Evolutionary conservation across 2,888 invertebrate genomes (phyloP).

Genomic region (Timema cristinae): DNA sequence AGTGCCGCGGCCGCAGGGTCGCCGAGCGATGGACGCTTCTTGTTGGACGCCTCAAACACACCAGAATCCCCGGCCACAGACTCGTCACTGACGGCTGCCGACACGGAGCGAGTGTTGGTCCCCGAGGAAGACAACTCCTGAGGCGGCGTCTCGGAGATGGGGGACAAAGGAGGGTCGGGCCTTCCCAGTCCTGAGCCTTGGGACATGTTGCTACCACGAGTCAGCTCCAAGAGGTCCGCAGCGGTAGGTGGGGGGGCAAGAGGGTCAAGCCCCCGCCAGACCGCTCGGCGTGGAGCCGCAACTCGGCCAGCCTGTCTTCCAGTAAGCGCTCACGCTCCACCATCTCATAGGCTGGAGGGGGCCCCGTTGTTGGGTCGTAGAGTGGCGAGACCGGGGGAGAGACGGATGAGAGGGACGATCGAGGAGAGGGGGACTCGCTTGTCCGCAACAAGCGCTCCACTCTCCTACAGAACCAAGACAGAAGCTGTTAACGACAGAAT

Average conservation of each 20-base stretch:
- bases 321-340: conserved; percentile 49
- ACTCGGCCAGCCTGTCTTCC: conserved; percentile 50
- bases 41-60: conserved; percentile 84
- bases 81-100: conserved; percentile 95
- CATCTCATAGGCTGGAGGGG: conserved; percentile 63
- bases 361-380: conserved; percentile 49
- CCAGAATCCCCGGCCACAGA: conserved; percentile 95
- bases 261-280: too few relatives aligned
- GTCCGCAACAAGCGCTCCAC: conserved; percentile 50
- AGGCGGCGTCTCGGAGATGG: conserved; percentile 82
- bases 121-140: conserved; percentile 46
- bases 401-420: conserved; percentile 81
- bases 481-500: too few relatives aligned
- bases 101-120: conserved; percentile 84
- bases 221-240: conserved; percentile 30
- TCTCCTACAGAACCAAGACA: too few relatives aligned
- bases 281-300: conserved; percentile 40
- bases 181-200: conserved; percentile 56
- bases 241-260: conserved; percentile 26
- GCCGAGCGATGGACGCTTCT: conserved; percentile 42
- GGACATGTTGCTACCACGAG: conserved; percentile 51
- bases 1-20: conserved; percentile 40
- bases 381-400: conserved; percentile 80
- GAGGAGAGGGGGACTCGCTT: conserved; percentile 64
- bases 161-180: conserved; percentile 68